Evolutionary conservation across 2,888 invertebrate genomes (phyloP), one percentile per base, ranked within the genome.

Genomic region (Acleris literana): DNA sequence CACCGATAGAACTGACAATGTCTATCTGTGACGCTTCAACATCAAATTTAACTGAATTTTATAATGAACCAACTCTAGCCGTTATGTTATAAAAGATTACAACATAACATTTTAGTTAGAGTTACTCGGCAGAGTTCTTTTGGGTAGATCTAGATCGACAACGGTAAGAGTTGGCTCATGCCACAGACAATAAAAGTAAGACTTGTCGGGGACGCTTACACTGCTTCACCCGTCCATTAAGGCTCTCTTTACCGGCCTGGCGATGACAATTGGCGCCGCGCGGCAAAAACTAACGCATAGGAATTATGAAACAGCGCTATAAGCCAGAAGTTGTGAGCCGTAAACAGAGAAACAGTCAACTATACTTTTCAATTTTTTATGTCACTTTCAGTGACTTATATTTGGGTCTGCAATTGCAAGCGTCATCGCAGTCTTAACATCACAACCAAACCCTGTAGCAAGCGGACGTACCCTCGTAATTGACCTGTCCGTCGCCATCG

Each of bases 401-500:
- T 39, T 39, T 13, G 46, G 5, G 46, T 17, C n/a, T 5, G 16
- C 17, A 16, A 16, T 17, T 7, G 16, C 2, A 46, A 46, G 17
- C 46, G 17, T 46, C 46, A 46, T n/a, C 46, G 46, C 46, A 17
- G 7, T 46, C 46, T 5, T n/a, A n/a, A 17, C 17, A n/a, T 46
- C 39, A 39, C 39, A 39, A n/a, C 22, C n/a, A 22, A 13, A 5
- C 17, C 17, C 25, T 9, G 53, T 17, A 33, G 7, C 3, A 3
- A 13, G 54, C 13, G 20, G 3, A 84, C 92, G 90, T 85, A 97
- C 97, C 97, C 95, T 97, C 97, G 93, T 98, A 98, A 95, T 98
- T 98, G 94, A 99, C 98, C 94, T 99, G 98, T 80, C 99, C 99
- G 93, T 99, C 99, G 87, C 98, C 99, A 93, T 99, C 99, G 93